Percentiles rank a stretch among this genome's conserved stretches.
These are phyloP conservation scores for Melipona beecheii DNA, from an alignment of 2,888 invertebrate genomes.

Conservation along the genomic window DNA sequence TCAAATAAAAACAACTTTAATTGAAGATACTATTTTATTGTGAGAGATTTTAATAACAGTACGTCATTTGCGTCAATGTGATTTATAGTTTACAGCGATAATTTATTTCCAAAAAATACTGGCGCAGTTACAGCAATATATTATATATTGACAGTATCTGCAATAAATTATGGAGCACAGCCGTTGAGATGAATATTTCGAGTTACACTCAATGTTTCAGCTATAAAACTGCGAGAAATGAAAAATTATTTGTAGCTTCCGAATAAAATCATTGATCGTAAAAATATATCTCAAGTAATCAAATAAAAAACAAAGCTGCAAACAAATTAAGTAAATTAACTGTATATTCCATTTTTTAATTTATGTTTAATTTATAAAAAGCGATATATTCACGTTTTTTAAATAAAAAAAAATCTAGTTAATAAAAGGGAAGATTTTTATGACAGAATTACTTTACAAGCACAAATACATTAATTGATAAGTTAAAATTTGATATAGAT, in stretches of 20 bases:
- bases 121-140: slow-evolving; percentile 38
- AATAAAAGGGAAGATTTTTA: neutral
- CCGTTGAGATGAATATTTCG: slow-evolving; percentile 61
- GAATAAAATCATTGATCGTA: neutral
- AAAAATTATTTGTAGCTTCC: slow-evolving; percentile 15
- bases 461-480: slow-evolving; percentile 22
- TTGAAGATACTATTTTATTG: slow-evolving; percentile 15
- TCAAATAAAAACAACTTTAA: neutral
- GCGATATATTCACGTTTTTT: neutral
- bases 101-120: slow-evolving; percentile 48
- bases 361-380: neutral
- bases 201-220: slow-evolving; percentile 46
- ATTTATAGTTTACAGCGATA: slow-evolving; percentile 21
- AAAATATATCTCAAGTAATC: neutral
- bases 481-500: slow-evolving; percentile 4
- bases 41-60: neutral
- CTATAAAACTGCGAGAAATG: slow-evolving; percentile 18
- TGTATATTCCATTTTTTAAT: neutral
- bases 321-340: neutral
- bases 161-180: slow-evolving; percentile 54
- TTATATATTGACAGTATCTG: slow-evolving; percentile 27
- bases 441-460: neutral
- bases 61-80: neutral
- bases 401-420: neutral
- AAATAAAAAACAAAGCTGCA: neutral